phyloP scores from a whole-genome alignment of 1,140 invertebrate genomes.

The Aricia agestis region DNA sequence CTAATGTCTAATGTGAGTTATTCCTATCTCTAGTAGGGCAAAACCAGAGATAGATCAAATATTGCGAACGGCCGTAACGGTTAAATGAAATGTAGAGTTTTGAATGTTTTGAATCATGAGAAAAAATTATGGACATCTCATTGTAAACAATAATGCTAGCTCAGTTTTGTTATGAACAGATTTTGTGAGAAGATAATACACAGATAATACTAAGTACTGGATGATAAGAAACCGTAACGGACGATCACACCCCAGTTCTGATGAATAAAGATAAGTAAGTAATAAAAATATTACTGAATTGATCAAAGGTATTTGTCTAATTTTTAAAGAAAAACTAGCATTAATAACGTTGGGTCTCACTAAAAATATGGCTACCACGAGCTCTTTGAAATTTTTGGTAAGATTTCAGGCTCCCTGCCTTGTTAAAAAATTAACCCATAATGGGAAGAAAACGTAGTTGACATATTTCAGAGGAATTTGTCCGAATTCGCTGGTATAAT shows the following conservation, averaged over 20 bases:
- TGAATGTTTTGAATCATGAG: neutral
- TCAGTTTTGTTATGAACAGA: neutral
- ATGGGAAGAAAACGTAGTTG: neutral
- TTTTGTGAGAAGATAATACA: neutral
- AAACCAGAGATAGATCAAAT: too few species aligned
- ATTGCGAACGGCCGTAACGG: too few species aligned
- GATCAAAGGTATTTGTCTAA: too few species aligned
- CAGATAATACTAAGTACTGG: neutral
- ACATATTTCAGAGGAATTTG: neutral
- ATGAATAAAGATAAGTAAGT: neutral
- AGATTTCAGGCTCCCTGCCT: too few species aligned
- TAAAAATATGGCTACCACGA: too few species aligned
- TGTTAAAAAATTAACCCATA: neutral
- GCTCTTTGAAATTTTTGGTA: too few species aligned
- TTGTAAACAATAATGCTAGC: neutral
- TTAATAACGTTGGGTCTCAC: too few species aligned
- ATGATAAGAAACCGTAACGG: neutral
- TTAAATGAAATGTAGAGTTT: neutral
- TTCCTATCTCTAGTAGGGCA: too few species aligned
- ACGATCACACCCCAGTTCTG: neutral
- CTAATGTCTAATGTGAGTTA: too few species aligned
- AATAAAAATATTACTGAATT: neutral
- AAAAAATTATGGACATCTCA: neutral
- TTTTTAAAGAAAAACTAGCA: too few species aligned
- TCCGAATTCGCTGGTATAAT: neutral